Evolutionary conservation across 2,888 invertebrate species (phyloP).

Genomic region (Phyllotreta cruciferae): DNA sequence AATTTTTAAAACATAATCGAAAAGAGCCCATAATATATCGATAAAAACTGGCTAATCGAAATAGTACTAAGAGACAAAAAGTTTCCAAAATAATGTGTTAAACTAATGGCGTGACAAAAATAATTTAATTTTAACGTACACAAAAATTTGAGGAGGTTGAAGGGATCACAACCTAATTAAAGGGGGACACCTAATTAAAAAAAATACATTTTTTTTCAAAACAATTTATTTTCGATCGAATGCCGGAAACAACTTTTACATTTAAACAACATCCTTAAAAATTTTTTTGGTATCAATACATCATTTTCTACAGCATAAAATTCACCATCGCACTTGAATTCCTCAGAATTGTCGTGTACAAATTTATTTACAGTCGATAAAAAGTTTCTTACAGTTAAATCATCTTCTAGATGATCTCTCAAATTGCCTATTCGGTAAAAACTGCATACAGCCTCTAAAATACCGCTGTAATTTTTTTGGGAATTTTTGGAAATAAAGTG

Average conservation of each 20-base stretch:
- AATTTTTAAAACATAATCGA: no score
- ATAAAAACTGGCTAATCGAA: no score
- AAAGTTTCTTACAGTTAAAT: slow-evolving; percentile 33
- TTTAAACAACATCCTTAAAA: slow-evolving; percentile 29
- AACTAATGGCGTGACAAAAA: no score
- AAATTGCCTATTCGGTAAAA: slow-evolving; percentile 42
- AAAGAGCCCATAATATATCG: no score
- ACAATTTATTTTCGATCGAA: not conserved
- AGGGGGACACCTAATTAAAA: no score
- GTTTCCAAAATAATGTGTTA: no score
- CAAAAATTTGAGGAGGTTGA: no score
- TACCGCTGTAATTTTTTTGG: slow-evolving; percentile 24
- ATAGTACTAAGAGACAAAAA: no score
- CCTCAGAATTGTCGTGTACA: slow-evolving; percentile 31
- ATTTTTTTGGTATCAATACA: slow-evolving; percentile 38
- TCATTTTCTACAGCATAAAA: slow-evolving; percentile 46
- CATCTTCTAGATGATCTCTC: slow-evolving; percentile 30
- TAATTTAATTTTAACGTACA: no score
- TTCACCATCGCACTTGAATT: slow-evolving; percentile 34
- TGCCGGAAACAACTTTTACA: not conserved
- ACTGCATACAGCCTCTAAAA: slow-evolving; percentile 35
- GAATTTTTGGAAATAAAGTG: slow-evolving; percentile 39
- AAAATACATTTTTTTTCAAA: not conserved
- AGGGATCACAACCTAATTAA: no score
- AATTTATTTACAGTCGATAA: slow-evolving; percentile 38